A percentile compares a stretch with the other conserved stretches of the same genome.
Conservation (phyloP, 2,888 invertebrate species). For the Andrena fulva region DNA sequence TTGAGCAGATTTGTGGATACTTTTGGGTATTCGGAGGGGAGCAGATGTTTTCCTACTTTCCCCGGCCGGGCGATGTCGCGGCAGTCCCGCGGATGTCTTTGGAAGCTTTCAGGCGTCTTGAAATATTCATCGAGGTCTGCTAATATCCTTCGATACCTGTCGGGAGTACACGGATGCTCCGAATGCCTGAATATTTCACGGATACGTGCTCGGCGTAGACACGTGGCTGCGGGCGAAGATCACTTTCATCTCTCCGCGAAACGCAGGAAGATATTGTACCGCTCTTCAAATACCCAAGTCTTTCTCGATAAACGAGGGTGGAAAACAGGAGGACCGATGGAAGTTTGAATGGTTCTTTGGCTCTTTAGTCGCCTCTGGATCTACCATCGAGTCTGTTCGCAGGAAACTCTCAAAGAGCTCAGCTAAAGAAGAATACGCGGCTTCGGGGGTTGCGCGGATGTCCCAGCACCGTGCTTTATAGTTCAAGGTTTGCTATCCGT, state of each 20-base stretch:
- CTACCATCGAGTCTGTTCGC: not conserved
- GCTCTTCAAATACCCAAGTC: no score
- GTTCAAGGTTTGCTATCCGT: conserved; percentile 60
- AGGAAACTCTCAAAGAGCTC: no score
- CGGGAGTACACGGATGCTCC: not conserved
- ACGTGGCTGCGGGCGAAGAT: not conserved
- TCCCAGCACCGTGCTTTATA: conserved; percentile 43
- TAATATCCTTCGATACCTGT: conserved; percentile 40
- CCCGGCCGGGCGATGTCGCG: not conserved
- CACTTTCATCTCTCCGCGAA: no score
- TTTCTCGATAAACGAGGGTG: no score
- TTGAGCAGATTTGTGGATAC: not conserved
- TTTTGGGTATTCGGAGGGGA: conserved; percentile 15
- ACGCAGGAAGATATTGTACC: no score
- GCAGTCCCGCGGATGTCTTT: conserved; percentile 17
- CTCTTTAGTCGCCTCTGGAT: not conserved
- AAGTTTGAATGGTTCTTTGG: not conserved
- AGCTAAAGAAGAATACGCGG: not conserved
- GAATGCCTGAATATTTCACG: conserved; percentile 28
- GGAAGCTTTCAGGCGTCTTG: conserved; percentile 42
- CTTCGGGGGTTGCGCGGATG: conserved; percentile 26
- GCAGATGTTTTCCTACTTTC: conserved; percentile 5
- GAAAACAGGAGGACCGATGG: no score
- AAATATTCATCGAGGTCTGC: conserved; percentile 48
- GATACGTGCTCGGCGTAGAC: not conserved